Base-by-base conservation (phyloP, 2,113 vertebrate species). In the Osmerus mordax region DNA sequence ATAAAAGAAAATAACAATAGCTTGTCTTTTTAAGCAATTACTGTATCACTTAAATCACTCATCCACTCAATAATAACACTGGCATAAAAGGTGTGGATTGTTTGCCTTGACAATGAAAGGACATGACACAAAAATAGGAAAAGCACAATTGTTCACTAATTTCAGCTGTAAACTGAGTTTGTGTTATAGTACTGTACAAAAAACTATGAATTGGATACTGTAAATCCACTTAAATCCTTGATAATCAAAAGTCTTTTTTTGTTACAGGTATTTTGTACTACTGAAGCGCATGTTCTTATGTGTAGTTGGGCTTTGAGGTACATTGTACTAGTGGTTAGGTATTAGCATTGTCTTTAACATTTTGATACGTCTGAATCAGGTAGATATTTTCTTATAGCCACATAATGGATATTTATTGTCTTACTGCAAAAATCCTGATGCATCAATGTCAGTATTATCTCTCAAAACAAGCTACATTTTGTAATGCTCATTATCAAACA, bases 261-360 rank as follows among this genome's bases (percentile, higher is more conserved):
- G 11, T 69, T 74, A 69, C 64, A 65, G 74, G 71, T 79, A 73
- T 81, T 72, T 36, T 36, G 71, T 67, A 77, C 68, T 71, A 78
- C 75, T 74, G 79, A 87, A 81, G 65, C 80, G 80, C 69, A 75
- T 85, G 32, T 81, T 69, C 85, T 87, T 77, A 77, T 71, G 29
- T 86, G 83, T 84, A 60, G 75, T 83, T 76, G 82, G 84, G 83
- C 80, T 77, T 82, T 67, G 66, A 81, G 81, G 51, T 83, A 79
- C 73, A 71, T 72, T 71, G 58, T 81, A 41, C 76, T 85, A 81
- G 84, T 77, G 83, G 76, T 69, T 87, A 83, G 84, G 78, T 78
- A 25, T 79, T 73, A 70, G n/a, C 19, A 54, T 54, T 56, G 70
- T 81, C 0, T 65, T 84, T 79, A 53, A 54, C 15, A 36, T 32